These are phyloP conservation scores for Cacoxenus indagator DNA, from an alignment of 2,888 invertebrate genomes.

Conservation along the genomic window DNA sequence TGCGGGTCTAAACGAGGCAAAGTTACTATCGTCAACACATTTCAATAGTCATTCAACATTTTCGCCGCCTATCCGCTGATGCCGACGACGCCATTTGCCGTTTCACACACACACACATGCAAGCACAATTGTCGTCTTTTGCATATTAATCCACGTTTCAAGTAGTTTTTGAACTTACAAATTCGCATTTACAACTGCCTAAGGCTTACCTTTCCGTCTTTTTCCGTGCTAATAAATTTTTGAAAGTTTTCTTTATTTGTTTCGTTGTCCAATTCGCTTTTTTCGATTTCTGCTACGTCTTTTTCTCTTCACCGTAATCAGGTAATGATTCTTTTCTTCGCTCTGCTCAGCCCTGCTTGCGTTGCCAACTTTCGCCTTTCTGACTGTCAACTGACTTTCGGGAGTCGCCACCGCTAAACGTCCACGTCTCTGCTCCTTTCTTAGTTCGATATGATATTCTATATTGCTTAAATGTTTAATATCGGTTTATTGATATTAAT, in stretches of 20 bases:
- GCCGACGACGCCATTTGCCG: not conserved
- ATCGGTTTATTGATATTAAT: not conserved
- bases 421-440: not conserved
- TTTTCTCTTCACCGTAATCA: not conserved
- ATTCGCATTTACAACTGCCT: not conserved
- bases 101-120: not conserved
- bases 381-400: not conserved
- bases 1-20: no score
- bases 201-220: constrained; percentile 13
- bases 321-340: not conserved
- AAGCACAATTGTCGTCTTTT: not conserved
- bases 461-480: not conserved
- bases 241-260: constrained; percentile 11
- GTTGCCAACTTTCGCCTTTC: constrained; percentile 17
- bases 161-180: not conserved
- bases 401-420: no score
- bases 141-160: not conserved
- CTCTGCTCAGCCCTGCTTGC: not conserved
- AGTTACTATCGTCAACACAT: not conserved
- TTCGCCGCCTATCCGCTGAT: no score
- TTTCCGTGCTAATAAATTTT: constrained; percentile 14
- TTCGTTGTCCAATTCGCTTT: not conserved
- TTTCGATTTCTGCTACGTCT: constrained; percentile 1
- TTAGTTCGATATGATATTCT: not conserved
- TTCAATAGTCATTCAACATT: not conserved